Base-by-base conservation (phyloP, 2,888 invertebrate species). In the Octodonta nipae region DNA sequence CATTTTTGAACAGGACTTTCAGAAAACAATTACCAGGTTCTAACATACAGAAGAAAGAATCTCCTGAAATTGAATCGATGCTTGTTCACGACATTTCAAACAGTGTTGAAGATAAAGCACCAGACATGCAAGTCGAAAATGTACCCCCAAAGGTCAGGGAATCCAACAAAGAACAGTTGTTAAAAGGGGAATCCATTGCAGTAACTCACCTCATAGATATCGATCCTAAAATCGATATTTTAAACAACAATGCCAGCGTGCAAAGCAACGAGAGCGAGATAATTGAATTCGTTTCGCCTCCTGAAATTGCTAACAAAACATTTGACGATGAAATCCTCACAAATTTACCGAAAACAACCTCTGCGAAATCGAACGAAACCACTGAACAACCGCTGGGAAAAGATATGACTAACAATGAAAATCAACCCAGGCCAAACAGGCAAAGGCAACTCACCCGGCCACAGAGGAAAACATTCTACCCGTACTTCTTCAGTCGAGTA, bases 401-500 rank as follows among this genome's bases (percentile, higher is more conserved):
- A 32, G 40, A 30, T 25, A 38, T 13, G 2, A 30, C 32, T 14
- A 34, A 34, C 14, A 40, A 40, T 11, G 43, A 36, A 6, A 39
- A 44, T 28, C 45, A 41, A 12, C 49, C 48, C 15, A 57, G 61
- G 39, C 65, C 66, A 2, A 68, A 67, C 45, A 50, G 68, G 29
- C 63, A 66, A 32, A 54, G 68, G 15, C 60, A 63, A 37, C 51
- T 68, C 15, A 61, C 63, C 11, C 58, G 62, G 38, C 63, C 66
- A 5, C 64, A 67, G 37, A 60, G 63, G 34, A 61, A 63, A 40
- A 61, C 65, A n/a, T 67, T 66, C 43, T 68, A 68, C 47, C 67
- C 68, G 13, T 68, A 68, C 42, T 67, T 68, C 42, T 64, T 69
- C 44, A 67, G 67, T 48, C 55, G 69, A 45, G 67, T 69, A 38